Evolutionary conservation across 2,888 invertebrate species (phyloP), one percentile per base, ranked within the genome.

Genomic region (Cephus spinipes): DNA sequence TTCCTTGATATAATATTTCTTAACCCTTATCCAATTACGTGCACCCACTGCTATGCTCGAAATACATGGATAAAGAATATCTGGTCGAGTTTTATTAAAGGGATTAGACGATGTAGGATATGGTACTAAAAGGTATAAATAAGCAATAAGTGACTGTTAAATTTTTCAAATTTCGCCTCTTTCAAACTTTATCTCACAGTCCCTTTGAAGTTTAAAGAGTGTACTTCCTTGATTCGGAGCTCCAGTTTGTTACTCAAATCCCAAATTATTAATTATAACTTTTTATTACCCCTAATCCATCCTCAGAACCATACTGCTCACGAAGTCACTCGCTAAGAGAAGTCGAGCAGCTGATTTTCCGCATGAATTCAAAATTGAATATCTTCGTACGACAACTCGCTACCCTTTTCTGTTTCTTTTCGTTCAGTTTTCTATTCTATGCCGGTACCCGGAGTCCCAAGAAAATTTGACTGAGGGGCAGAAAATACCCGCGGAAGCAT

Each of bases 401-500:
- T 4, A 69, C 33, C 12, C 34, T 12, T 69, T 55, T 23, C 9
- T 55, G 9, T 23, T 55, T 55, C 9, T 9, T 55, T 9, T 55
- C 23, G 6, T 23, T 55, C 23, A 55, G 55, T 23, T 55, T 15
- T 9, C 23, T 9, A 2, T 23, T 55, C 1, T 9, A 55, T 23
- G 2, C 55, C 55, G 55, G 2, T 9, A 55, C 55, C 9, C 23
- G 2, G 9, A 55, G 23, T 23, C 2, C 23, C 23, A 23, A 9
- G 55, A 55, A 55, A 55, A 55, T 55, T 55, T 9, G 23, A 55
- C 55, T 9, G 23, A 1, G 9, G 15, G 9, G 6, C 15, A 76
- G 68, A 73, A 74, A 77, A 80, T 12, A 79, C 79, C 77, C 74
- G 76, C 69, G 75, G 9, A 4, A n/a, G 4, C 71, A 31, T 71